These are phyloP conservation scores for Corydoras sp. DNA, from an alignment of 2,113 vertebrate genomes.

Conservation along the genomic window DNA sequence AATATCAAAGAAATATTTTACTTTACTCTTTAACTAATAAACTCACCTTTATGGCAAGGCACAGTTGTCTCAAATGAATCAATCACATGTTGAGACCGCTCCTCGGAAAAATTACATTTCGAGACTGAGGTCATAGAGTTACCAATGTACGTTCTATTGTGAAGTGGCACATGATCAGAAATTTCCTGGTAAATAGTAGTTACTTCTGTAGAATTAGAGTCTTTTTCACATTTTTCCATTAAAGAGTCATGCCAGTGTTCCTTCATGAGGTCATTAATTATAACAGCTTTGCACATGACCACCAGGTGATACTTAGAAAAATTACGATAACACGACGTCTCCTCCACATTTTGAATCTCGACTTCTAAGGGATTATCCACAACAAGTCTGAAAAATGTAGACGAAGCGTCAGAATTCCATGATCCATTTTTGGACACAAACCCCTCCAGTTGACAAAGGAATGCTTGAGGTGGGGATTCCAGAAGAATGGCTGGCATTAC, in stretches of 20 bases:
- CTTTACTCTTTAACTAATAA: too few species aligned
- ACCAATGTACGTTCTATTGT: neutral
- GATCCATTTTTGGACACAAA: slow-evolving; percentile 63
- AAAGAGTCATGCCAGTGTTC: slow-evolving; percentile 52
- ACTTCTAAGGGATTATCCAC: slow-evolving; percentile 67
- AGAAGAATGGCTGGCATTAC: slow-evolving; percentile 63
- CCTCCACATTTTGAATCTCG: slow-evolving; percentile 56
- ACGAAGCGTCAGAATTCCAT: slow-evolving; percentile 66
- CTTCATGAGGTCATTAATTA: slow-evolving; percentile 74
- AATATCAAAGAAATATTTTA: too few species aligned
- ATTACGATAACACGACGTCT: slow-evolving; percentile 28
- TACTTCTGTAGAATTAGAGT: neutral
- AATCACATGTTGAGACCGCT: too few species aligned
- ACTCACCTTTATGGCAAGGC: neutral
- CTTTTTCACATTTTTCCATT: neutral
- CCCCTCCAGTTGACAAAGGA: slow-evolving; percentile 78
- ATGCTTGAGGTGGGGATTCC: slow-evolving; percentile 71
- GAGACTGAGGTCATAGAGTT: neutral
- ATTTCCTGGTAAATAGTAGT: neutral
- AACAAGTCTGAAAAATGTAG: slow-evolving; percentile 62
- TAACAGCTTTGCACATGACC: slow-evolving; percentile 62
- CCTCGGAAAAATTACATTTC: too few species aligned
- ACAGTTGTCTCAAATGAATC: neutral
- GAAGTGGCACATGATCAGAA: neutral
- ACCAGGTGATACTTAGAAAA: slow-evolving; percentile 61